phyloP scores from a whole-genome alignment of 2,888 invertebrate species.

The Morinoia aosen region DNA sequence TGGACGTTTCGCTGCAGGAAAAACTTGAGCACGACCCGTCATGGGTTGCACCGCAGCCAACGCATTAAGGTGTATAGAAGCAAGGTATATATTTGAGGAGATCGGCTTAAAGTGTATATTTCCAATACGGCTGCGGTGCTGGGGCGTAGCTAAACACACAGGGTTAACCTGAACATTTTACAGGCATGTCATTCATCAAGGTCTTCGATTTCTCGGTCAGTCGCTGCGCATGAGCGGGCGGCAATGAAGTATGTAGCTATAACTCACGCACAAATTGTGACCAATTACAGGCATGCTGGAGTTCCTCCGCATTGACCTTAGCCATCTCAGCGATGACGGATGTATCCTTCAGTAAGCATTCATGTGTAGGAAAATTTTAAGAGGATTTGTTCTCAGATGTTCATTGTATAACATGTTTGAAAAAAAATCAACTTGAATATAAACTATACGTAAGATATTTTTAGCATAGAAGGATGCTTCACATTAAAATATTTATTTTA shows the following conservation, averaged over 20 bases:
- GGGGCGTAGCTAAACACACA: background rate
- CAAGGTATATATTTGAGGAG: background rate
- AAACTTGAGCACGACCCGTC: background rate
- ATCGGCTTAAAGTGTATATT: background rate
- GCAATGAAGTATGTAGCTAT: background rate
- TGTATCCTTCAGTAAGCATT: background rate
- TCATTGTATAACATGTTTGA: background rate
- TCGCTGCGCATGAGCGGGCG: background rate
- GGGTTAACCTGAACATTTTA: background rate
- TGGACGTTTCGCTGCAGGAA: too few species aligned
- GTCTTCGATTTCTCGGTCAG: background rate
- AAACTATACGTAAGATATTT: background rate
- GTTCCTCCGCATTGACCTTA: background rate
- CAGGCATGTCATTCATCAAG: background rate
- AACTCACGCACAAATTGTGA: constrained; percentile 3
- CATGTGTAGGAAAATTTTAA: background rate
- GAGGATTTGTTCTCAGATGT: background rate
- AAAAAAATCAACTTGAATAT: background rate
- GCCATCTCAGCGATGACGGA: background rate
- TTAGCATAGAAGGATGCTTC: background rate
- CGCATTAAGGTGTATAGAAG: background rate
- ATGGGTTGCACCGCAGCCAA: background rate
- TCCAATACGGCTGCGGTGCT: background rate
- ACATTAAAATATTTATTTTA: background rate
- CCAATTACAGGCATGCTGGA: background rate